These are phyloP conservation scores for Coptodon rendalli DNA, from an alignment of 2,113 vertebrate species.

Conservation along the genomic window DNA sequence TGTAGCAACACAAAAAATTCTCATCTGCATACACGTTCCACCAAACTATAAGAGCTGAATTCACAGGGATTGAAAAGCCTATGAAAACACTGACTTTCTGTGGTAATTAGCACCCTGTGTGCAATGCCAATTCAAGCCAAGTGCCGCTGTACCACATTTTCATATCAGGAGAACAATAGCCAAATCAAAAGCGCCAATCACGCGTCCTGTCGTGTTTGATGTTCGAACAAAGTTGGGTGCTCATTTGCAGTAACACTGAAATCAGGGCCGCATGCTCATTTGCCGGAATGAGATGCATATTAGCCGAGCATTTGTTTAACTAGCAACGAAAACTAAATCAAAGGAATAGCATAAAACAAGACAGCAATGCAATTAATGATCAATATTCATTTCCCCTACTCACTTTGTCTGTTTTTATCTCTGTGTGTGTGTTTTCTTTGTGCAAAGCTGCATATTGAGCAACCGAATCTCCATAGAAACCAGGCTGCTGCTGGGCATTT, in stretches of 20 bases:
- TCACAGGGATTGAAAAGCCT: not conserved
- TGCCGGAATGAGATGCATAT: slow-evolving; percentile 3
- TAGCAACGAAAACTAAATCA: not conserved
- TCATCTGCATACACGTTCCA: not conserved
- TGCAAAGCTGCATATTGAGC: not conserved
- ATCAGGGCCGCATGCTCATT: slow-evolving; percentile 1
- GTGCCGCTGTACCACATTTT: not conserved
- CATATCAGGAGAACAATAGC: slow-evolving; percentile 25
- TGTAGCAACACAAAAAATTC: not conserved
- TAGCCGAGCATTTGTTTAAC: slow-evolving; percentile 27
- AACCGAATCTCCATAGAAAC: slow-evolving; percentile 46
- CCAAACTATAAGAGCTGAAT: not conserved
- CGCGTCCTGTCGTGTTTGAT: slow-evolving; percentile 7
- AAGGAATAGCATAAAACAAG: slow-evolving; percentile 7
- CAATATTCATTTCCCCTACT: not conserved
- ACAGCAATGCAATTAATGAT: slow-evolving; percentile 19
- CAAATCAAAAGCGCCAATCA: slow-evolving; percentile 45
- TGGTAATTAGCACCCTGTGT: slow-evolving; percentile 17
- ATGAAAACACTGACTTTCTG: not conserved
- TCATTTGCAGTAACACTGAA: slow-evolving; percentile 20
- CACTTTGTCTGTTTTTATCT: not conserved
- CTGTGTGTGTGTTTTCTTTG: not conserved
- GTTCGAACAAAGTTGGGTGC: slow-evolving; percentile 30
- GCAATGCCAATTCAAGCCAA: slow-evolving; percentile 3
- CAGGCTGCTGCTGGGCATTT: not conserved